Conservation (phyloP, 2,797 vertebrate species). For the Acipenser ruthenus region DNA sequence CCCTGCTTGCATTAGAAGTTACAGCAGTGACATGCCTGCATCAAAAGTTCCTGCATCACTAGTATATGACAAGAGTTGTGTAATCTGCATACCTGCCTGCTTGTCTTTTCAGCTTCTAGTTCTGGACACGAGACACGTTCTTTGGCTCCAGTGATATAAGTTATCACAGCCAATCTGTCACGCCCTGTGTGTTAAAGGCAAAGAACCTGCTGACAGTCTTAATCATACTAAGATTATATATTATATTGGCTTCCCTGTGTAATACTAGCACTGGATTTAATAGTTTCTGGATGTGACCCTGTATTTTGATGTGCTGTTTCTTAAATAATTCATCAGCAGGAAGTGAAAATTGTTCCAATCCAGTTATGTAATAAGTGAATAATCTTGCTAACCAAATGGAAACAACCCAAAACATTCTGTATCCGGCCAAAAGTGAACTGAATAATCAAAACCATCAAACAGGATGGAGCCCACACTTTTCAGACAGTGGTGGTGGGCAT, state of each 20-base stretch:
- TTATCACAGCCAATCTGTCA: neutral
- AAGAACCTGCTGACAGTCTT: neutral
- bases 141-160: neutral
- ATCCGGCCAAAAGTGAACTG: too few species aligned
- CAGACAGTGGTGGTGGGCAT: too few species aligned
- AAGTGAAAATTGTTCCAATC: too few species aligned
- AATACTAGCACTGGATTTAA: neutral
- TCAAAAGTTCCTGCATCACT: constrained; percentile 10
- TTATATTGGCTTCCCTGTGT: neutral
- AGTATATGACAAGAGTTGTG: neutral
- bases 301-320: neutral
- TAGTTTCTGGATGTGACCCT: neutral
- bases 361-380: too few species aligned
- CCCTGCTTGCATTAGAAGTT: constrained; percentile 4
- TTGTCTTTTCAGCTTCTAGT: neutral
- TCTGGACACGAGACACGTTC: too few species aligned
- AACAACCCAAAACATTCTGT: too few species aligned
- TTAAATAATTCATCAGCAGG: too few species aligned
- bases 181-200: neutral
- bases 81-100: neutral
- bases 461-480: too few species aligned
- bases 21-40: neutral
- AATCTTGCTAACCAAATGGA: too few species aligned
- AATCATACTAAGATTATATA: neutral
- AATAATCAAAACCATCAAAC: too few species aligned